Conservation (phyloP, 2,888 invertebrate species). For the Orthonevra nobilis region DNA sequence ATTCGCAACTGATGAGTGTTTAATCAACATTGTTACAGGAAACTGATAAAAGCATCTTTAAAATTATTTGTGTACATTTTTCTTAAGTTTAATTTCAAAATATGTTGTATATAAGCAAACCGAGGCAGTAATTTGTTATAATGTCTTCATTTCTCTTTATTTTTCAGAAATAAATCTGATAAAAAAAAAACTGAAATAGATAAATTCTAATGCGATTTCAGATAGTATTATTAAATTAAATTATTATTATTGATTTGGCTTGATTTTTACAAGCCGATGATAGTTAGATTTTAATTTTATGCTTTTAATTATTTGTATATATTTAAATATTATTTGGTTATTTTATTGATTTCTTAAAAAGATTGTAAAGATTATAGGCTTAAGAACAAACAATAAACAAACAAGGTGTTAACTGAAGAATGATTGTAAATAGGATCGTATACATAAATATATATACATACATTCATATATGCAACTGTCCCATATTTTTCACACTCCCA, state of each 20-base stretch:
- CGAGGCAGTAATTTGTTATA: conserved; percentile 57
- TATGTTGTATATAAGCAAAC: conserved; percentile 54
- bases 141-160: conserved; percentile 16
- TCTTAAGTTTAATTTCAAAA: conserved; percentile 13
- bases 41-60: conserved; percentile 24
- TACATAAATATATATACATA: conserved; percentile 7
- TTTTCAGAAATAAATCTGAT: conserved; percentile 23
- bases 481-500: conserved; percentile 55
- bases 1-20: no score
- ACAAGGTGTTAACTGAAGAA: conserved; percentile 34
- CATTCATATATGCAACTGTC: conserved; percentile 29
- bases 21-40: conserved; percentile 41
- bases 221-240: conserved; percentile 64
- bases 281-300: conserved; percentile 32
- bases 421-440: conserved; percentile 62
- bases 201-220: conserved; percentile 41
- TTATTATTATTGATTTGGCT: conserved; percentile 63
- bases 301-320: conserved; percentile 2
- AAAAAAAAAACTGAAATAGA: neutral
- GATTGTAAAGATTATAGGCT: conserved; percentile 38
- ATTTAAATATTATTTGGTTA: conserved; percentile 34
- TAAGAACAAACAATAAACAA: conserved; percentile 37
- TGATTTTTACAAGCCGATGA: conserved; percentile 67
- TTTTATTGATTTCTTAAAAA: conserved; percentile 33
- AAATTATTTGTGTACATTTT: no score